phyloP scores from a whole-genome alignment of 2,113 vertebrate species.

The Oncorhynchus keta region DNA sequence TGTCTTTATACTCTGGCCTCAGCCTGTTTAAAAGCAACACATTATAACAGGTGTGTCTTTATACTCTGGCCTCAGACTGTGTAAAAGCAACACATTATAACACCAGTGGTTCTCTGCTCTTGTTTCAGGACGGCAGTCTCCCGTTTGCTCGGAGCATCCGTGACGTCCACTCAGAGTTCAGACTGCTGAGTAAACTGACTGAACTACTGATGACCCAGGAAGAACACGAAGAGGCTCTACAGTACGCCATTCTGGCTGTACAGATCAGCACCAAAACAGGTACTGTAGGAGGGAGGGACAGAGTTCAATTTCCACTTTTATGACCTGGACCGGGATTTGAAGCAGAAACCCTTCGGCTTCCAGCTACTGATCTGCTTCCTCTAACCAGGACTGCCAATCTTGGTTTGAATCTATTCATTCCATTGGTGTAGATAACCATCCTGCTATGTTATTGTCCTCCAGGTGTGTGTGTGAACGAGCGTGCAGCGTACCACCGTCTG shows the following conservation, averaged over 20 bases:
- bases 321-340: not conserved
- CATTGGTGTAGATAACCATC: not conserved
- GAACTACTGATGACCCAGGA: slow-evolving; percentile 83
- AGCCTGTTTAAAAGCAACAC: too few species aligned
- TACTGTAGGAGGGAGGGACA: slow-evolving; percentile 41
- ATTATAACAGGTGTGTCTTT: too few species aligned
- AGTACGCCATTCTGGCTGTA: slow-evolving; percentile 87
- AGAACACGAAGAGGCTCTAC: slow-evolving; percentile 86
- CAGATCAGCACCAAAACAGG: slow-evolving; percentile 84
- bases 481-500: slow-evolving; percentile 90
- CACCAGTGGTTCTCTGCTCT: not conserved
- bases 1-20: too few species aligned
- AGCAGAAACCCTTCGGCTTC: too few species aligned
- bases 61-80: too few species aligned
- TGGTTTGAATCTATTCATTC: not conserved
- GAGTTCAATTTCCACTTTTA: too few species aligned
- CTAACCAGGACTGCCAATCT: not conserved
- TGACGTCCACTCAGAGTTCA: slow-evolving; percentile 79
- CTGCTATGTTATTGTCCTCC: not conserved
- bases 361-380: too few species aligned
- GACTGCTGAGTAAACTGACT: slow-evolving; percentile 88
- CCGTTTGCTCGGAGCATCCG: slow-evolving; percentile 87
- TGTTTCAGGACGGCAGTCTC: slow-evolving; percentile 82
- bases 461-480: slow-evolving; percentile 83
- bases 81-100: too few species aligned